A percentile compares a stretch with the other conserved stretches of the same genome.
These are phyloP conservation scores for Drepana falcataria DNA, from an alignment of 2,888 invertebrate genomes.

Conservation along the genomic window DNA sequence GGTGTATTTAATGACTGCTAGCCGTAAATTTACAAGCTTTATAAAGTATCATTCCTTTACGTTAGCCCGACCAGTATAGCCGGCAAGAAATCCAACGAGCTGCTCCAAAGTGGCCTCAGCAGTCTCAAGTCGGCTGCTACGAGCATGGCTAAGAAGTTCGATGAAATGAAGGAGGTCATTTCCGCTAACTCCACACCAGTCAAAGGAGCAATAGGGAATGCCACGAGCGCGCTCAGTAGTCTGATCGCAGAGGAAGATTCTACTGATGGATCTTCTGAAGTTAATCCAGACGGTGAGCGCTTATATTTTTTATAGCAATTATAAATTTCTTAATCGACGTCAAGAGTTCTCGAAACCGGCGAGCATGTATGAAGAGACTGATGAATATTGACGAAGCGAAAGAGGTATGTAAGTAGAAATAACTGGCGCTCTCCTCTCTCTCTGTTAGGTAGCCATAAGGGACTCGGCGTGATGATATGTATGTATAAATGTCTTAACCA, in stretches of 20 bases:
- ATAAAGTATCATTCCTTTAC: no score
- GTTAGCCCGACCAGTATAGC: slow-evolving; percentile 88
- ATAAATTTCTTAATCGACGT: no score
- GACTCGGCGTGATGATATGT: no score
- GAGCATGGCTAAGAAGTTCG: slow-evolving; percentile 91
- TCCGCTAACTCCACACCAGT: slow-evolving; percentile 93
- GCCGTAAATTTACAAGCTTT: no score
- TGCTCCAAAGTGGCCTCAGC: slow-evolving; percentile 90
- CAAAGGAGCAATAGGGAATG: slow-evolving; percentile 79
- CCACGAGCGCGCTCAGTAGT: slow-evolving; percentile 60
- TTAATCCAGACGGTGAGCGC: slow-evolving; percentile 69
- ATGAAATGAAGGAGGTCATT: slow-evolving; percentile 94
- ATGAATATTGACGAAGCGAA: no score
- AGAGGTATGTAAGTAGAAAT: no score
- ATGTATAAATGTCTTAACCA: no score
- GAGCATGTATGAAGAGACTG: no score
- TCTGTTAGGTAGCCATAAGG: no score
- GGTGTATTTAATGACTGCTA: no score
- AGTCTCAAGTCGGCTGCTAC: slow-evolving; percentile 92
- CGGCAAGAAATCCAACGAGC: slow-evolving; percentile 92
- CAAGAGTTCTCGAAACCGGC: no score
- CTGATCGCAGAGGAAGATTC: slow-evolving; percentile 62
- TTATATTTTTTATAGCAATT: neutral
- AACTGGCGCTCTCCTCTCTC: no score
- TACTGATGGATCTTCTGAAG: slow-evolving; percentile 66